Evolutionary conservation across 2,797 vertebrate species (phyloP), one percentile per base, ranked within the genome.

Genomic region (Paratrypauchen microcephalus): DNA sequence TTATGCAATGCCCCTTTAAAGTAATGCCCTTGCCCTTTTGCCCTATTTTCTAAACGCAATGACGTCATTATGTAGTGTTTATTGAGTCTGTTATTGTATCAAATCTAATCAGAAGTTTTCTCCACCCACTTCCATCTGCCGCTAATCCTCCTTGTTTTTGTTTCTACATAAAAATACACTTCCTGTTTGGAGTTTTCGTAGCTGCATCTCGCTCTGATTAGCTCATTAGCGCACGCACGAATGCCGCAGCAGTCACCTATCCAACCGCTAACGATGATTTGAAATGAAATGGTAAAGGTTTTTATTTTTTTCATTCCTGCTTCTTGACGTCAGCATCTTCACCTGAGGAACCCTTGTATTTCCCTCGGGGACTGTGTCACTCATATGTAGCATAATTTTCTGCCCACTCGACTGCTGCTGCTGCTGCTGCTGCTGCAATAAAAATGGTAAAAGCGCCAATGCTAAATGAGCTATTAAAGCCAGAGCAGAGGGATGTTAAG

Each of bases 181-280:
- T 47, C 68, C 76, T n/a, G 62, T 0, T 30, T 7, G 72, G 65
- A 50, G 55, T 75, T 77, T 76, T 73, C 82, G 54, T 70, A 66
- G 72, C 73, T 80, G 80, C 62, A 60, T 39, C 60, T 12, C 5
- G 16, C 32, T 78, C 64, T 85, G 80, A 86, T 86, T 86, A 82
- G 81, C 84, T 83, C 85, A 72, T 84, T 83, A 80, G 70, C 59
- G 26, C 8, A 61, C 15, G 71, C 56, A 39, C 24, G 62, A 60
- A 56, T 65, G 58, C 61, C 58, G 75, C 45, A 54, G 60, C 70
- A 64, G 73, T 70, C 45, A 21, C 47, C 52, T 62, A 39, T 24
- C 18, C 45, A 9, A 8, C 11, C 45, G 6, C 67, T 73, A 59
- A 73, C 24, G 62, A 72, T 30, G 68, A 80, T 72, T 75, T 72